Evolutionary conservation across 2,113 vertebrate species (phyloP).

Genomic region (rat (Rattus norvegicus)): GRCr8 NC_086022.1:155684501-155685000

Average conservation of each 20-base stretch:
- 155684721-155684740: background rate
- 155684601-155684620: constrained; percentile 91
- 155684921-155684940: background rate
- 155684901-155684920: background rate
- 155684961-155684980: background rate
- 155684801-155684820: background rate
- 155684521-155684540: constrained; percentile 93
- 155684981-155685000: background rate
- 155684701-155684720: background rate
- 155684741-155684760: constrained; percentile 81
- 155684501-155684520: constrained; percentile 94
- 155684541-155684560: constrained; percentile 95
- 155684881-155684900: background rate
- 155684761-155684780: constrained; percentile 74
- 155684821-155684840: accelerated
- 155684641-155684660: background rate
- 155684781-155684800: constrained; percentile 83
- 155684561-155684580: constrained; percentile 95
- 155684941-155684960: background rate
- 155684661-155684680: too few relatives aligned
- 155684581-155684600: constrained; percentile 94
- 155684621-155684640: constrained; percentile 80
- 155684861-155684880: background rate
- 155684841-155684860: too few relatives aligned
- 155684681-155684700: background rate